Evolutionary conservation across 2,113 vertebrate genomes (phyloP).

Genomic region (Tapirus terrestris): DNA sequence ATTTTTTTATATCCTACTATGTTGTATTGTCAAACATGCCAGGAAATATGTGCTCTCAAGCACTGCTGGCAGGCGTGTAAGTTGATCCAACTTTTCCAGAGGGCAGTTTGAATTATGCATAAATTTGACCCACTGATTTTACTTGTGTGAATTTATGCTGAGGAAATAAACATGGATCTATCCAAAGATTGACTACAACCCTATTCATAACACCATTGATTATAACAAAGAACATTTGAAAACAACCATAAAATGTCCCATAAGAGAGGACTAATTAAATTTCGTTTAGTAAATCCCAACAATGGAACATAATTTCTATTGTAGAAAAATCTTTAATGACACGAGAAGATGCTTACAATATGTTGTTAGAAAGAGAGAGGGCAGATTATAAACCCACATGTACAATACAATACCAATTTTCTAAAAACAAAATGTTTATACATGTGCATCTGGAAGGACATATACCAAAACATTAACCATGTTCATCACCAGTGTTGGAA

Average conservation of each 20-base stretch:
- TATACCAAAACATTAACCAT: not conserved
- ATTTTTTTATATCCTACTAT: conserved; percentile 16
- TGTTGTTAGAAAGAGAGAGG: not conserved
- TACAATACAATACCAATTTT: conserved; percentile 20
- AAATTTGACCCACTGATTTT: conserved; percentile 55
- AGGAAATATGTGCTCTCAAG: not conserved
- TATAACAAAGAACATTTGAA: conserved; percentile 18
- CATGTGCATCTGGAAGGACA: not conserved
- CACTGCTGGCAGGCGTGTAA: not conserved
- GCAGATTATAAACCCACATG: not conserved
- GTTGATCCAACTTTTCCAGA: conserved; percentile 12
- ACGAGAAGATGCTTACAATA: not conserved
- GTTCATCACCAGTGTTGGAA: not conserved
- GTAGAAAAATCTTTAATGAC: conserved; percentile 10
- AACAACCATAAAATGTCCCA: not conserved
- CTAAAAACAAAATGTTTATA: conserved; percentile 1
- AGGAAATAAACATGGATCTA: conserved; percentile 32
- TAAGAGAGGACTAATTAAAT: not conserved
- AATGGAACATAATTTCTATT: not conserved
- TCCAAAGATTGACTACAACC: conserved; percentile 47
- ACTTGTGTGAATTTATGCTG: conserved; percentile 33
- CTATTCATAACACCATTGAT: not conserved
- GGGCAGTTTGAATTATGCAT: conserved; percentile 27
- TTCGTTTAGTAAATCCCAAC: not conserved
- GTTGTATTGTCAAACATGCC: not conserved